phyloP scores from a whole-genome alignment of 1,140 invertebrate species.

The Heliothis virescens region DNA sequence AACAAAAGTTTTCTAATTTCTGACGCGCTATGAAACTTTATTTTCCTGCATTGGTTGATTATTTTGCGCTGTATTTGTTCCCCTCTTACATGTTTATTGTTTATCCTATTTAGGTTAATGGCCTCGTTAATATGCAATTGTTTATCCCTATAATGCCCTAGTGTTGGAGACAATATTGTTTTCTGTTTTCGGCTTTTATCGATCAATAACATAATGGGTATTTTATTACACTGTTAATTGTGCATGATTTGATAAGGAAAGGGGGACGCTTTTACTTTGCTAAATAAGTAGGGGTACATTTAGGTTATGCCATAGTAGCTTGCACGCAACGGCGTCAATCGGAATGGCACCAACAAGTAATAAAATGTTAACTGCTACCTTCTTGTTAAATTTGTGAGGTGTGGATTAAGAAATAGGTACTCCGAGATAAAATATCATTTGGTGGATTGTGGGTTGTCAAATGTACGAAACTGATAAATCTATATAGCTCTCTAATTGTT shows the following conservation, averaged over 20 bases:
- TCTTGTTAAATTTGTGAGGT: too few relatives aligned
- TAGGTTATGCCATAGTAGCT: neutral
- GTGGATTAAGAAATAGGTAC: too few relatives aligned
- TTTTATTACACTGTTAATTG: slow-evolving; percentile 45
- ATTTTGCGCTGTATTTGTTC: slow-evolving; percentile 7
- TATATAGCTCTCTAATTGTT: too few relatives aligned
- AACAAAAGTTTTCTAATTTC: too few relatives aligned
- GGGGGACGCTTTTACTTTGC: neutral
- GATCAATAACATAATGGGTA: slow-evolving; percentile 42
- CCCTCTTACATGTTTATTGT: slow-evolving; percentile 17
- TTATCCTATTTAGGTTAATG: slow-evolving; percentile 45
- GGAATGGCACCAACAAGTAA: too few relatives aligned
- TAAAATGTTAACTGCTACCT: too few relatives aligned
- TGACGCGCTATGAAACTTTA: too few relatives aligned
- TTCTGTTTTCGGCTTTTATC: slow-evolving; percentile 25
- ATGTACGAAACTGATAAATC: too few relatives aligned
- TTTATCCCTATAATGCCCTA: slow-evolving; percentile 37
- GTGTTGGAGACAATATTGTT: slow-evolving; percentile 18
- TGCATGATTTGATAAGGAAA: slow-evolving; percentile 30
- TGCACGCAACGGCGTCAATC: too few relatives aligned
- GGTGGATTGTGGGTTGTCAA: too few relatives aligned
- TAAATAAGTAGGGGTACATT: neutral
- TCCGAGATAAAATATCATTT: too few relatives aligned
- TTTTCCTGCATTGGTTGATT: neutral
- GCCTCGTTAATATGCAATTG: slow-evolving; percentile 29